A percentile compares a stretch with the other conserved stretches of the same genome.
Evolutionary conservation across 1,140 invertebrate species (phyloP).

Genomic region (Hestina assimilis): DNA sequence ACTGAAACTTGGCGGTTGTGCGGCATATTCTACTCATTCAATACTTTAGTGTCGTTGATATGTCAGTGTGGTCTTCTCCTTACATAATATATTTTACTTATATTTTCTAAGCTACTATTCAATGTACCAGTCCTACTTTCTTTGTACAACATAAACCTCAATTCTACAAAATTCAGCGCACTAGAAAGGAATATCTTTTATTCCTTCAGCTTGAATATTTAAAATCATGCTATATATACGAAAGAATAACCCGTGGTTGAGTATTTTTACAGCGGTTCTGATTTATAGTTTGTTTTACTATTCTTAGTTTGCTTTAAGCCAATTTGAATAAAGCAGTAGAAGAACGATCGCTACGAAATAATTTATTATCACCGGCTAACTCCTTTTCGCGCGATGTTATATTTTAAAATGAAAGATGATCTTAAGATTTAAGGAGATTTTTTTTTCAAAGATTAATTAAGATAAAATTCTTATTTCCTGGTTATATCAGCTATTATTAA

Average conservation of each 20-base stretch:
- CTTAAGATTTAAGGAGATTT: not conserved
- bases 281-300: slow-evolving; percentile 32
- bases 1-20: no score
- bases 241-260: slow-evolving; percentile 6
- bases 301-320: slow-evolving; percentile 44
- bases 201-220: slow-evolving; percentile 22
- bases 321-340: slow-evolving; percentile 37
- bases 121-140: no score
- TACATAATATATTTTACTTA: not conserved
- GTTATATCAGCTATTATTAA: no score
- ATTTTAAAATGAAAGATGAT: not conserved
- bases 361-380: slow-evolving; percentile 7
- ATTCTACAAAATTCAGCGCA: slow-evolving; percentile 33
- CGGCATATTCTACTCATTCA: no score
- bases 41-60: no score
- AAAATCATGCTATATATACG: slow-evolving; percentile 13
- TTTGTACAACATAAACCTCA: no score
- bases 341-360: slow-evolving; percentile 12
- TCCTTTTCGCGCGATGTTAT: not conserved
- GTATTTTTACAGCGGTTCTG: slow-evolving; percentile 18
- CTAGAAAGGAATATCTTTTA: slow-evolving; percentile 31
- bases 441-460: not conserved
- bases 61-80: no score
- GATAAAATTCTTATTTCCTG: no score
- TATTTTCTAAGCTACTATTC: not conserved